These are phyloP conservation scores for Byasa hedistus DNA, from an alignment of 2,888 invertebrate species.

Conservation along the genomic window DNA sequence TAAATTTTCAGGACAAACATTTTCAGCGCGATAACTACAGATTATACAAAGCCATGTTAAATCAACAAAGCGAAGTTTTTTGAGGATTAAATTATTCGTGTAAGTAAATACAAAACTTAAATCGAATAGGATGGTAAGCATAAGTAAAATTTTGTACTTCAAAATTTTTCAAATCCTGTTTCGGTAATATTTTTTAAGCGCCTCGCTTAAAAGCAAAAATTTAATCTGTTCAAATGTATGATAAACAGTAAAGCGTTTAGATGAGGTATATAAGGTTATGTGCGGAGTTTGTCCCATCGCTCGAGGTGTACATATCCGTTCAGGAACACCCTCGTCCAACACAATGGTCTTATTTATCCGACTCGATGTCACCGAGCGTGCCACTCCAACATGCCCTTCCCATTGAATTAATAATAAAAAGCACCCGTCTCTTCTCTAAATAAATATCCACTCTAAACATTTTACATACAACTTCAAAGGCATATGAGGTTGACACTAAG, in stretches of 20 bases:
- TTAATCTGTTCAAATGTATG: neutral
- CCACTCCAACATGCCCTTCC: slow-evolving; percentile 37
- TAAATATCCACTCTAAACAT: slow-evolving; percentile 53
- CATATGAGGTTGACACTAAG: slow-evolving; percentile 75
- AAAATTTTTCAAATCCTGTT: no score
- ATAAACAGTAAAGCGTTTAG: neutral
- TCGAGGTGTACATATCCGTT: slow-evolving; percentile 14
- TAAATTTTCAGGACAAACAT: neutral
- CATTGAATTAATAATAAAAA: slow-evolving; percentile 32
- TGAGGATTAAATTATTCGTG: no score
- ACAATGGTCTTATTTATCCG: slow-evolving; percentile 27
- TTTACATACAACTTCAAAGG: slow-evolving; percentile 68
- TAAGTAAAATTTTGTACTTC: no score
- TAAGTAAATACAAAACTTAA: no score
- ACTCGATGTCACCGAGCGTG: slow-evolving; percentile 37
- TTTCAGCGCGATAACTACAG: neutral
- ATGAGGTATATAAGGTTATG: slow-evolving; percentile 7
- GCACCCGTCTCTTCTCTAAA: slow-evolving; percentile 46
- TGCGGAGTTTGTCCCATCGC: slow-evolving; percentile 3
- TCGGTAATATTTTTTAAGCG: neutral
- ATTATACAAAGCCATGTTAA: no score
- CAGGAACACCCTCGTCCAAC: slow-evolving; percentile 17
- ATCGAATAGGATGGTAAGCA: no score
- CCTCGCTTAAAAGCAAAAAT: neutral
- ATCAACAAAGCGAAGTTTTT: no score